A percentile compares a stretch with the other conserved stretches of the same genome.
These are phyloP conservation scores for Hydrotaea diabolus DNA, from an alignment of 2,888 invertebrate genomes.

Conservation along the genomic window DNA sequence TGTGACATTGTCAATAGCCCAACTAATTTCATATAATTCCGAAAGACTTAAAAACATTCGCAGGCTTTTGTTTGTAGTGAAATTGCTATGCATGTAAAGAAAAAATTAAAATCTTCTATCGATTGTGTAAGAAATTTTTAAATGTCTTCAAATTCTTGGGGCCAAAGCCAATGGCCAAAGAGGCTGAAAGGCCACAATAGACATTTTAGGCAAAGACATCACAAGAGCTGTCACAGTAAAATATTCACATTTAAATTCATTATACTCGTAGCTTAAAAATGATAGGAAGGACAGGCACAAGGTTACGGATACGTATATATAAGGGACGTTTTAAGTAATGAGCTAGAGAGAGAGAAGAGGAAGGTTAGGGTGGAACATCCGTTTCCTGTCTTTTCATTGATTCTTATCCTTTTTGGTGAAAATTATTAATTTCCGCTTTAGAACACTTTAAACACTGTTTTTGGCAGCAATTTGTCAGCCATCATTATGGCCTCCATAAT, in stretches of 20 bases:
- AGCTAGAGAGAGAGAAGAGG: neutral
- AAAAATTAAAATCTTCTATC: neutral
- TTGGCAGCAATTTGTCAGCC: conserved; percentile 20
- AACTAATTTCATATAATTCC: conserved; percentile 10
- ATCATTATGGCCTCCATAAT: neutral
- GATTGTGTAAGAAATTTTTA: neutral
- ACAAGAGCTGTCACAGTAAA: conserved; percentile 16
- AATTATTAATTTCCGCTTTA: conserved; percentile 25
- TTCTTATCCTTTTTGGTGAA: conserved; percentile 8
- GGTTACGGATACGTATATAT: too few species aligned
- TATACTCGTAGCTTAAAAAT: neutral
- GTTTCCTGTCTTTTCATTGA: conserved; percentile 7
- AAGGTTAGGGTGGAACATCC: neutral
- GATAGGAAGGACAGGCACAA: too few species aligned
- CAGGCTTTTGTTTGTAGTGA: too few species aligned
- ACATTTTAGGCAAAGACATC: neutral
- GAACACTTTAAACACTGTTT: neutral
- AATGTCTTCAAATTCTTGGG: neutral
- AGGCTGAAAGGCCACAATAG: too few species aligned
- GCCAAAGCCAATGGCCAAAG: neutral
- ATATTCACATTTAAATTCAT: conserved; percentile 31
- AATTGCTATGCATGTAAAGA: neutral
- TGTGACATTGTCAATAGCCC: neutral
- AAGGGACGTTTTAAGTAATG: too few species aligned
- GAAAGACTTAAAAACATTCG: neutral